Evolutionary conservation across 2,888 invertebrate species (phyloP), one percentile per base, ranked within the genome.

Genomic region (Acheta domesticus): DNA sequence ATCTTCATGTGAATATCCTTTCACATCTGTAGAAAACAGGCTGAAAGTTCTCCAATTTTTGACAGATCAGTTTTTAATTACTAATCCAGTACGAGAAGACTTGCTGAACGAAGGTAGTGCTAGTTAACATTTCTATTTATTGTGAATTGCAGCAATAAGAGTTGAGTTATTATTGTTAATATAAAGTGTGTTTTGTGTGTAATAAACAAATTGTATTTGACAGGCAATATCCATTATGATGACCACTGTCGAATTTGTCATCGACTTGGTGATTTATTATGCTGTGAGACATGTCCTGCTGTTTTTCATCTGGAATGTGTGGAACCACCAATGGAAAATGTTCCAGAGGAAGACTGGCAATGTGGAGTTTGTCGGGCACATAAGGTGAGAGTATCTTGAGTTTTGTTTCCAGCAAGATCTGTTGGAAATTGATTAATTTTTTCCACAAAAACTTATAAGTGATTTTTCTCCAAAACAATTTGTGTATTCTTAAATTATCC

Each of bases 231-330:
- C 87, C 94, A 94, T 86, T 96, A 96, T 87, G 96, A 96, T 87
- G 96, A 97, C 87, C 96, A 96, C 86, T 97, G 97, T 85, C 90
- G 96, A 82, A 93, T 95, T 48, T 97, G 97, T 85, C 96, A 97
- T 87, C 92, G 96, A 81, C 88, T 96, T 80, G 99, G 99, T 48
- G 98, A 98, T 87, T 89, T 99, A 78, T 88, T 99, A 16, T 98
- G 98, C 86, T 99, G 99, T 88, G 99, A 99, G 88, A 96, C 96
- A 4, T 99, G 99, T 85, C 97, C 99, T 23, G 99, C 99, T 49
- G 98, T 98, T 36, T 99, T 96, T 87, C 99, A 99, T 87, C 89
- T 99, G 85, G 96, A 95, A 85, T 99, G 99, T 89, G 95, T 98
- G 78, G 97, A 97, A 86, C 98, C 98, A 78, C 96, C 97, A 16